Evolutionary conservation across 2,888 invertebrate species (phyloP), one percentile per base, ranked within the genome.

Genomic region (Rotaria sp.): DNA sequence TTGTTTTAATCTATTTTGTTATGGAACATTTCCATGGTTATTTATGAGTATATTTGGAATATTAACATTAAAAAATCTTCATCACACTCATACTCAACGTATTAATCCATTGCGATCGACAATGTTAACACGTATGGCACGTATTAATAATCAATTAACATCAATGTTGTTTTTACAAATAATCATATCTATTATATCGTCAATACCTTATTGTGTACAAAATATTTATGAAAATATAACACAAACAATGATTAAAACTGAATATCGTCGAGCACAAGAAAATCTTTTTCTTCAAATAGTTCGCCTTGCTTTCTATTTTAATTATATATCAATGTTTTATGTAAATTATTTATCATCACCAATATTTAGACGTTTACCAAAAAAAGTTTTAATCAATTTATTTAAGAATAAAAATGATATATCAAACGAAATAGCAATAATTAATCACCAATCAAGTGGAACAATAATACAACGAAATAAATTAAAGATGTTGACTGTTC

Each of bases 291-390:
- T n/a, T 26, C n/a, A 26, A n/a, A 45, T 45, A 4, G 80, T n/a
- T 26, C 13, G 26, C 11, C 45, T 80, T n/a, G 15, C 10, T 26
- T 80, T 80, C 7, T 80, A 80, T 18, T 24, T 80, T 18, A 80
- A 80, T 80, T 80, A 80, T 45, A 18, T 45, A n/a, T 80, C 80
- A 45, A n/a, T n/a, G 45, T 80, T 80, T 5, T 80, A 80, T 45
- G n/a, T 80, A 11, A 45, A 45, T 45, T 45, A 45, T 24, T 13
- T 41, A 26, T 45, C 45, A n/a, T 80, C 80, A 26, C 2, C 26
- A 15, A 26, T 45, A 13, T 45, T 80, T 80, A 26, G 80, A 80
- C 11, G n/a, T 26, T 21, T 67, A 67, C 38, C 67, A 35, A 67
- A 35, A 35, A 67, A 67, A 35, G 67, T 67, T 30, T 67, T 67